Percentiles rank a stretch among this genome's conserved stretches.
Conservation (phyloP, 2,797 vertebrate genomes). For the Gorsachius magnificus region DNA sequence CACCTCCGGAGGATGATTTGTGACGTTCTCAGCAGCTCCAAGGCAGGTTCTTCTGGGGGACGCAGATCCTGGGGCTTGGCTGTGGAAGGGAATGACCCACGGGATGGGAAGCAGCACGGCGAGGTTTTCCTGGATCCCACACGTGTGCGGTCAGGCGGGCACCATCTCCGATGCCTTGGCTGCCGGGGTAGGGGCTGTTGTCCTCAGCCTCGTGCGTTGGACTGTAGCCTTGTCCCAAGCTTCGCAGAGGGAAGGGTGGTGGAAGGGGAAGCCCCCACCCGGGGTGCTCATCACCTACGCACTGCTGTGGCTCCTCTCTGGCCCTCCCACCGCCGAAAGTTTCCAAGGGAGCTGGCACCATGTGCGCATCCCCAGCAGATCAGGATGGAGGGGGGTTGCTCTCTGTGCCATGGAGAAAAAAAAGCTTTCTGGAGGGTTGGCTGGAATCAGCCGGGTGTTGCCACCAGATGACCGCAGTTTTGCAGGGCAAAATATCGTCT, state of each 20-base stretch:
- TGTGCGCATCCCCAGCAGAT: not conserved
- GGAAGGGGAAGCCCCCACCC: not conserved
- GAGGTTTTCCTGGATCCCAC: not conserved
- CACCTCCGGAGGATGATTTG: not conserved
- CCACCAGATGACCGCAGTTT: not conserved
- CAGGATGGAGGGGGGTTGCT: not conserved
- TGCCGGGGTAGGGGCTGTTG: rapidly evolving
- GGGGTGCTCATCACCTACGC: not conserved
- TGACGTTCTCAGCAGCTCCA: not conserved
- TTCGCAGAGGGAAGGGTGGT: not conserved
- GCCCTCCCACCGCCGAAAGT: not conserved
- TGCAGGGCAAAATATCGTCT: not conserved
- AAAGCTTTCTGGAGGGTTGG: not conserved
- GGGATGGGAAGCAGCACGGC: not conserved
- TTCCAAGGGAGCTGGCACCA: not conserved
- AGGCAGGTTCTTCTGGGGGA: not conserved
- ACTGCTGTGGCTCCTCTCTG: not conserved
- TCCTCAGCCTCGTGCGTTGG: not conserved
- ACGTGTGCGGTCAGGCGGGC: rapidly evolving
- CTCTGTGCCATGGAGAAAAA: not conserved
- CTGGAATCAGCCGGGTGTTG: not conserved
- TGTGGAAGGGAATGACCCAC: rapidly evolving
- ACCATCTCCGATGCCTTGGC: not conserved
- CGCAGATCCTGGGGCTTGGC: not conserved
- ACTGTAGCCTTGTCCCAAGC: not conserved